Base-by-base conservation (phyloP, 2,113 vertebrate species). In the Gymnocephalus cernua region DNA sequence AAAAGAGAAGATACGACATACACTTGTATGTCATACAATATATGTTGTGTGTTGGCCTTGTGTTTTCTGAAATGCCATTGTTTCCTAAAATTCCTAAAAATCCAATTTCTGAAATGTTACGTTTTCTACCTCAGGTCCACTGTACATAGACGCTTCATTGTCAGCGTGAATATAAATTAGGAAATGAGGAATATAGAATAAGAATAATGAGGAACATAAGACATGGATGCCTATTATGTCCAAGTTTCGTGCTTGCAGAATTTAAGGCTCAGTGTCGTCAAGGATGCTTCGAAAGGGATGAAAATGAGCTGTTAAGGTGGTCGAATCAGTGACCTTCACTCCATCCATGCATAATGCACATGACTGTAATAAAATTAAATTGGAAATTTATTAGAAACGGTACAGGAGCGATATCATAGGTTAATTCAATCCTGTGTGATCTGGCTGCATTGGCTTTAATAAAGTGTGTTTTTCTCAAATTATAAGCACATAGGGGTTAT, bases 381-480 rank as follows among this genome's bases (percentile, higher is more conserved):
- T 14, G 35, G 13, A 45, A 54, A 21, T 29, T 54, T 1, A 65
- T 59, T 35, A 10, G 6, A 85, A 54, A 27, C 50, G 68, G 56
- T 27, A 32, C 3, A 4, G 27, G 1, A 71, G 25, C 15, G 13
- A 41, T 11, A 65, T 47, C 41, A 2, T 5, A 23, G 38, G 38
- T 72, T 19, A 32, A 2, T 45, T 48, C 14, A 68, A 9, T 35
- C 2, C 7, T 41, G 50, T 74, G 11, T 77, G 50, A 74, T 54
- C 3, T 11, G 10, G 32, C 41, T 38, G 29, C 23, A 21, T 25
- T 44, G 44, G 23, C 32, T 62, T 47, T 63, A 21, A 70, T 65
- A 27, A 48, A 73, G 71, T 67, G 45, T 48, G 61, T 18, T 68
- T 67, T 45, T 70, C 0, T 73, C 59, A 12, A 56, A 10, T 23